Base-by-base conservation (phyloP, 2,888 invertebrate species). In the Diogma glabrata region DNA sequence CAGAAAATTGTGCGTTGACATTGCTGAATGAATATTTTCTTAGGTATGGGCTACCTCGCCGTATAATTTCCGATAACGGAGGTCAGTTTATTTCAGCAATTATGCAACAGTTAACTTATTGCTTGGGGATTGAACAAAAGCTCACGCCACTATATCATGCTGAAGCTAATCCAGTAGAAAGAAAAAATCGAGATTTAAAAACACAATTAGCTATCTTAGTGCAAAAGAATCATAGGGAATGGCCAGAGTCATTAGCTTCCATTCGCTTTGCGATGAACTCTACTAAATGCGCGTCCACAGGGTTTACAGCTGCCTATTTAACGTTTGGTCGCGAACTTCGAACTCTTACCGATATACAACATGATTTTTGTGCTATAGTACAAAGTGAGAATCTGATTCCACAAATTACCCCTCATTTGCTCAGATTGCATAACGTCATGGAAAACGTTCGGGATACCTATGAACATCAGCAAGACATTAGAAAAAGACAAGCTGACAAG, bases 241-340 rank as follows among this genome's bases (percentile, higher is more conserved):
- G n/a, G n/a, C n/a, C n/a, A n/a, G n/a, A n/a, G n/a, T n/a, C n/a
- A n/a, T n/a, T n/a, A n/a, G n/a, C n/a, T n/a, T n/a, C n/a, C n/a
- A n/a, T n/a, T n/a, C n/a, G n/a, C n/a, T n/a, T n/a, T n/a, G n/a
- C n/a, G n/a, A n/a, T n/a, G n/a, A n/a, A n/a, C n/a, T n/a, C n/a
- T n/a, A n/a, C n/a, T n/a, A n/a, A n/a, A n/a, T n/a, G n/a, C n/a
- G n/a, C n/a, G n/a, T n/a, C 5, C 51, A 60, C 3, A 58, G 60
- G 0, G 57, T 57, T 1, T 55, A 59, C 4, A 30, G 62, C 8
- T 66, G 66, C 49, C 66, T 3, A 60, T 61, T 1, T 67, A 2
- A 67, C 62, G 16, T 64, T 63, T 47, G 67, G 61, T 0, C 51
- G 66, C 47, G 64, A 69, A 53, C 43, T 67, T 1, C 53, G 67